These are phyloP conservation scores for Octodon degus DNA, from an alignment of 2,113 vertebrate genomes.

Conservation along the genomic window DNA sequence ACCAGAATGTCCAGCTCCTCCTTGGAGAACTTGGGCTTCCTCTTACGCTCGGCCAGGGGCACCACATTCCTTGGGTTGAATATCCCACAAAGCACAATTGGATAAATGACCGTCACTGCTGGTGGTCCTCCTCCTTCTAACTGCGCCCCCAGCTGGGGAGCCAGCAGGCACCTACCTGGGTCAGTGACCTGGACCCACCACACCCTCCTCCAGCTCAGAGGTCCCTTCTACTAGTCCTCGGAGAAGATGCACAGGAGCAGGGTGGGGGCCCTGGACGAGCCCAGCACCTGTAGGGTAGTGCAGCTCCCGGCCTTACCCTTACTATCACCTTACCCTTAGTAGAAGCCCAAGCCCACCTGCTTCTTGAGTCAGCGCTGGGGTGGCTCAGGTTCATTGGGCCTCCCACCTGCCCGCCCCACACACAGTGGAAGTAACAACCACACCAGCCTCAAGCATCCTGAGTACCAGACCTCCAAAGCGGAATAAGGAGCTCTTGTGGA, in stretches of 20 bases:
- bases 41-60: conserved; percentile 87
- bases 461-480: not conserved
- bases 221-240: not conserved
- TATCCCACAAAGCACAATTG: conserved; percentile 89
- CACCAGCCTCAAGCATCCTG: not conserved
- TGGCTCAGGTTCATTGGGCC: not conserved
- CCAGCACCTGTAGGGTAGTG: not conserved
- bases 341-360: too few relatives aligned
- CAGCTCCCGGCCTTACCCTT: not conserved
- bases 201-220: conserved; percentile 44
- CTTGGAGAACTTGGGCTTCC: conserved; percentile 91
- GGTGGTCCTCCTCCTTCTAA: conserved; percentile 76
- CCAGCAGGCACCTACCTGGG: conserved; percentile 41
- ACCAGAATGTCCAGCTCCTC: conserved; percentile 91
- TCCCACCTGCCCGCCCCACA: not conserved
- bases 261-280: not conserved
- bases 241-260: not conserved
- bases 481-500: not conserved
- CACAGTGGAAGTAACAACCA: not conserved
- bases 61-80: conserved; percentile 88
- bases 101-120: conserved; percentile 83
- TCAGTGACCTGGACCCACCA: not conserved
- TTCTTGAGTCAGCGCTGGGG: not conserved
- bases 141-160: conserved; percentile 63
- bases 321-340: not conserved